phyloP scores from a whole-genome alignment of 2,113 vertebrate genomes.

The Zeus faber region DNA sequence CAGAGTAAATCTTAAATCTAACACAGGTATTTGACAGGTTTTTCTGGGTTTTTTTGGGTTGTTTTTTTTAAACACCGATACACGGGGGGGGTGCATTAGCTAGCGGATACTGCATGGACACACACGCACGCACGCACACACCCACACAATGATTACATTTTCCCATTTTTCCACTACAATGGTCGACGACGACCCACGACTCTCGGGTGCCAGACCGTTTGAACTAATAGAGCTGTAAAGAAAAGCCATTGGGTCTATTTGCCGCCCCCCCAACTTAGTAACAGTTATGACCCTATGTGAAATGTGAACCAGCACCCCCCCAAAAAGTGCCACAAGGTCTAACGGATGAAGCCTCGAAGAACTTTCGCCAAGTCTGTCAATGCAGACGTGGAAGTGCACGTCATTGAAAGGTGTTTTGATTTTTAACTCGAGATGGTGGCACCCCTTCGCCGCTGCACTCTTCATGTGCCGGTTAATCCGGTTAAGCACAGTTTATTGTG shows the following conservation, averaged over 20 bases:
- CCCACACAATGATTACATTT: conserved; percentile 48
- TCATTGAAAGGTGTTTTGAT: too few species aligned
- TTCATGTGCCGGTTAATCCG: too few species aligned
- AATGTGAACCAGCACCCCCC: conserved; percentile 7
- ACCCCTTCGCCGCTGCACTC: too few species aligned
- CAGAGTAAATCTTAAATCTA: conserved; percentile 78
- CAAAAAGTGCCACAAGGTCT: conserved; percentile 4
- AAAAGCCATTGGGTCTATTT: conserved; percentile 55
- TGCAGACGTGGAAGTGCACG: too few species aligned
- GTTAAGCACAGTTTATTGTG: too few species aligned
- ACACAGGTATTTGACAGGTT: conserved; percentile 78
- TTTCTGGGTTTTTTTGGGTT: too few species aligned
- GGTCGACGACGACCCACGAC: conserved; percentile 49
- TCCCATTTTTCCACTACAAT: conserved; percentile 57
- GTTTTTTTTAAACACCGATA: conserved; percentile 71
- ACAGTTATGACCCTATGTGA: conserved; percentile 6
- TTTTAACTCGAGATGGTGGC: too few species aligned
- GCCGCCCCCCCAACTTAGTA: conserved; percentile 1
- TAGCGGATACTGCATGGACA: conserved; percentile 72
- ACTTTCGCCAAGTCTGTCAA: neutral
- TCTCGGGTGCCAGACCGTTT: conserved; percentile 45
- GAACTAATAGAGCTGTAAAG: conserved; percentile 52
- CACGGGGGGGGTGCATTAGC: conserved; percentile 75
- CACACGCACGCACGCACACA: conserved; percentile 49
- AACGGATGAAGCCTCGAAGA: neutral